Percentiles rank a stretch among this genome's conserved stretches.
Conservation (phyloP, 2,797 vertebrate species). For the Sternotherus odoratus region DNA sequence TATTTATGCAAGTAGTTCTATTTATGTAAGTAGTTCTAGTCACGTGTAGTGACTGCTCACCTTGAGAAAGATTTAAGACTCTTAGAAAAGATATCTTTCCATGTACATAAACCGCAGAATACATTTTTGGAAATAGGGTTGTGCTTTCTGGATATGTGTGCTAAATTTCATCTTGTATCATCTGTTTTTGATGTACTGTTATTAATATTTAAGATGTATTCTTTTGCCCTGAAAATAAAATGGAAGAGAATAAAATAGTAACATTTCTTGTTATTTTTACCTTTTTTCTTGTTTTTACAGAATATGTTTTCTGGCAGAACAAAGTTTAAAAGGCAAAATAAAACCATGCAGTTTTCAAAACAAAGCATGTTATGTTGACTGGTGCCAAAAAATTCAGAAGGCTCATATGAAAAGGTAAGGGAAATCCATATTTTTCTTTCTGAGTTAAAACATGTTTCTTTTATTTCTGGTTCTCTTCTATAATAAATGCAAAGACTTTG, state of each 20-base stretch:
- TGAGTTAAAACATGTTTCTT: constrained; percentile 20
- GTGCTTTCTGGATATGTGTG: background rate
- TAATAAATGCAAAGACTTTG: constrained; percentile 24
- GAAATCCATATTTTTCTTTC: constrained; percentile 7
- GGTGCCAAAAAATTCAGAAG: constrained; percentile 31
- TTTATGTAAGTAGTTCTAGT: background rate
- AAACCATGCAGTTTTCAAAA: constrained; percentile 1
- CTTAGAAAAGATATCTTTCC: background rate
- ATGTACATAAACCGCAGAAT: background rate
- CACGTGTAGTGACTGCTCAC: background rate
- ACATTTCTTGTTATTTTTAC: background rate
- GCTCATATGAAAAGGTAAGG: constrained; percentile 20
- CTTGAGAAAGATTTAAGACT: background rate
- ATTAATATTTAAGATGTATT: background rate
- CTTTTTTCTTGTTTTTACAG: background rate
- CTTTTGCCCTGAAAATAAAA: background rate
- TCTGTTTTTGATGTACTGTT: background rate
- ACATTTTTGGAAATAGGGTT: background rate
- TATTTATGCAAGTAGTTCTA: background rate
- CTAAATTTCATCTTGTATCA: background rate
- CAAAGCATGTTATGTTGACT: constrained; percentile 16
- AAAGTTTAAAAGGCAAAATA: constrained; percentile 25
- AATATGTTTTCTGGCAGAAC: constrained; percentile 22
- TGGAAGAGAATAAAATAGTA: constrained; percentile 6
- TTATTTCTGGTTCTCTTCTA: background rate